phyloP scores from a whole-genome alignment of 2,888 invertebrate genomes.

The Hecatera dysodea region DNA sequence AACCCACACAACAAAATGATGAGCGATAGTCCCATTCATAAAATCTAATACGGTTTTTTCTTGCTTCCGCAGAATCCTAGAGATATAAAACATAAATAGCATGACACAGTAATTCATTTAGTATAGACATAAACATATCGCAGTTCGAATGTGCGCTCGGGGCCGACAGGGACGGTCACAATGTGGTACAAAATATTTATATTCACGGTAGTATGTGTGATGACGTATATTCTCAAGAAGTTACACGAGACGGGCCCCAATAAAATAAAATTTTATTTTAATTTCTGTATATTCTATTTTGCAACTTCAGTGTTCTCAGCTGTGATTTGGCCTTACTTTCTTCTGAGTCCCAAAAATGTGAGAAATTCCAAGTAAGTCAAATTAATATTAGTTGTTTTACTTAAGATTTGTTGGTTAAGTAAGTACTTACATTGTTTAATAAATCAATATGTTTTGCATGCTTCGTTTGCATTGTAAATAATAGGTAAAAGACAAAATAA shows the following conservation, averaged over 20 bases:
- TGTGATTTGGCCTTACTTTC: slow-evolving; percentile 79
- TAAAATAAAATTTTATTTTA: slow-evolving; percentile 76
- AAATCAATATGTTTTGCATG: not conserved
- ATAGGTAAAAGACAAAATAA: not conserved
- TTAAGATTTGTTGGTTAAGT: slow-evolving; percentile 1
- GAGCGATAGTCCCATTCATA: slow-evolving; percentile 3
- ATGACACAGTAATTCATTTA: slow-evolving; percentile 66
- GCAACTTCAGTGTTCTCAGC: slow-evolving; percentile 67
- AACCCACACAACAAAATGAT: not conserved
- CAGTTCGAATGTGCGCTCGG: slow-evolving; percentile 67
- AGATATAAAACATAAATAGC: slow-evolving; percentile 57
- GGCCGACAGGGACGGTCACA: slow-evolving; percentile 52
- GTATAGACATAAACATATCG: slow-evolving; percentile 65
- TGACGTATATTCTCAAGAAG: slow-evolving; percentile 76
- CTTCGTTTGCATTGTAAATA: not conserved
- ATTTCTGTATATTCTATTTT: slow-evolving; percentile 76
- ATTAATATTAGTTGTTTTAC: slow-evolving; percentile 4
- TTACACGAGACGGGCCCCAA: slow-evolving; percentile 75
- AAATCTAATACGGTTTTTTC: slow-evolving; percentile 28
- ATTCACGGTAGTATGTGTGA: slow-evolving; percentile 68
- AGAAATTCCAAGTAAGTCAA: slow-evolving; percentile 84
- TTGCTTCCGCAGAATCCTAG: slow-evolving; percentile 55
- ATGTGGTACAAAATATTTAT: slow-evolving; percentile 79
- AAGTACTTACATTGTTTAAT: not conserved
- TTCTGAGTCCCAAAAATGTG: slow-evolving; percentile 79